phyloP scores from a whole-genome alignment of 2,888 invertebrate genomes.

The Oscheius sp. region DNA sequence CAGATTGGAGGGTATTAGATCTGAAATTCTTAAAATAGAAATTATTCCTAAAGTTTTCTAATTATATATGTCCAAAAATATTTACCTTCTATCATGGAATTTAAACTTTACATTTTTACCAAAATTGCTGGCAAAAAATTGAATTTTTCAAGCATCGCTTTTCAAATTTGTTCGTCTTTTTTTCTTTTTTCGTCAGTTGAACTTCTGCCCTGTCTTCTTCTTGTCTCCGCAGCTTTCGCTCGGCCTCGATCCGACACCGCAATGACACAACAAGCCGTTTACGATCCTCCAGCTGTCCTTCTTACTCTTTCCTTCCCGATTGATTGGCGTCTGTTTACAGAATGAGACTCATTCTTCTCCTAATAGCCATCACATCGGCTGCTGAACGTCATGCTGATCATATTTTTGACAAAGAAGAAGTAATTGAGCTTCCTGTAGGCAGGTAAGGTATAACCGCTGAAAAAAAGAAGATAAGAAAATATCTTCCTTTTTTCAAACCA shows the following conservation, averaged over 20 bases:
- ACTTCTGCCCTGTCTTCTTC: not conserved
- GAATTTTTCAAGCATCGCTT: too few relatives aligned
- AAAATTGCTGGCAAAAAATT: too few relatives aligned
- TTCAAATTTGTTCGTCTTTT: too few relatives aligned
- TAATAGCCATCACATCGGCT: not conserved
- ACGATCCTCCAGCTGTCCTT: slow-evolving; percentile 23
- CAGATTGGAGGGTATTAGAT: too few relatives aligned
- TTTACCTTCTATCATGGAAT: not conserved
- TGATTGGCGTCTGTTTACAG: not conserved
- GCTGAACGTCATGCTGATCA: slow-evolving; percentile 18
- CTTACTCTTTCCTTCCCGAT: too few relatives aligned
- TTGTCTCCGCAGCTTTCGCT: slow-evolving; percentile 6
- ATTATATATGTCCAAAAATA: not conserved
- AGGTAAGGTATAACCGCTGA: slow-evolving; percentile 37
- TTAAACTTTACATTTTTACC: not conserved
- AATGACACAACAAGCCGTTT: slow-evolving; percentile 31
- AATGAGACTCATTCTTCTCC: not conserved
- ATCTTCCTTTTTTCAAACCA: not conserved
- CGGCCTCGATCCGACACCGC: slow-evolving; percentile 24
- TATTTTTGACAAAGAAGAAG: slow-evolving; percentile 43
- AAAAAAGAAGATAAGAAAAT: too few relatives aligned
- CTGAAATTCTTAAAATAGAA: not conserved
- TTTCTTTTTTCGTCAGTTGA: not conserved
- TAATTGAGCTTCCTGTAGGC: slow-evolving; percentile 64
- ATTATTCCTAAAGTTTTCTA: not conserved